These are phyloP conservation scores for Phacellophora camtschatica DNA, from an alignment of 30 jellyfish, hydroid and myxozoan genomes.

Conservation along the genomic window DNA sequence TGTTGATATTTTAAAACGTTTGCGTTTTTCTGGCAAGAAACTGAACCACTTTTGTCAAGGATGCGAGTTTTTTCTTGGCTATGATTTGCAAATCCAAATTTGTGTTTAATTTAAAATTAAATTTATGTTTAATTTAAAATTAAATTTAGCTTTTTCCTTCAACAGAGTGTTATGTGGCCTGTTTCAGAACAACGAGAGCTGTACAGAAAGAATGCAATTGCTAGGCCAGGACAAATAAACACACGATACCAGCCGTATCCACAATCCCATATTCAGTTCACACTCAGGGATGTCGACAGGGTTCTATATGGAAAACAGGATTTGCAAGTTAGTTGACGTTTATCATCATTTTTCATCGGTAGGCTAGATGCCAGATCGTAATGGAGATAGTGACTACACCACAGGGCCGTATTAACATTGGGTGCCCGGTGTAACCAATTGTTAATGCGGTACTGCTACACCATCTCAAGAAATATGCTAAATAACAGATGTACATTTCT, in stretches of 20 bases:
- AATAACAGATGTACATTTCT: no score
- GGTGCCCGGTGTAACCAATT: no score
- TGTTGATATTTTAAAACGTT: no score
- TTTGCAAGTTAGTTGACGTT: conserved; percentile 21
- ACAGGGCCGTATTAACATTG: no score
- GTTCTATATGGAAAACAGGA: conserved; percentile 91
- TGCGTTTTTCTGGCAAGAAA: no score
- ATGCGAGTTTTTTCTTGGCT: no score
- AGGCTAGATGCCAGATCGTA: no score
- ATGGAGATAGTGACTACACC: no score
- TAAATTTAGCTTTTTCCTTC: not conserved
- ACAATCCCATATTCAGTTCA: conserved; percentile 65
- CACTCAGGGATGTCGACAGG: conserved; percentile 75
- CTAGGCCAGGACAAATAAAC: conserved; percentile 30
- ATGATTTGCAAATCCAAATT: no score
- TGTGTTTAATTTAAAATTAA: not conserved
- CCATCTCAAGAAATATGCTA: no score
- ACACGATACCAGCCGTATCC: conserved; percentile 73
- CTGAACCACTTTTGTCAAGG: no score
- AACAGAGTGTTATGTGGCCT: conserved; percentile 51
- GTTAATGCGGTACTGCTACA: no score
- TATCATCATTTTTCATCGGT: not conserved
- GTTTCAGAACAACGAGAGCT: conserved; percentile 38
- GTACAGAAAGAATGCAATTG: conserved; percentile 48
- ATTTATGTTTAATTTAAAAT: not conserved